phyloP scores from a whole-genome alignment of 2,797 vertebrate species.

The Remorina albescens region DNA sequence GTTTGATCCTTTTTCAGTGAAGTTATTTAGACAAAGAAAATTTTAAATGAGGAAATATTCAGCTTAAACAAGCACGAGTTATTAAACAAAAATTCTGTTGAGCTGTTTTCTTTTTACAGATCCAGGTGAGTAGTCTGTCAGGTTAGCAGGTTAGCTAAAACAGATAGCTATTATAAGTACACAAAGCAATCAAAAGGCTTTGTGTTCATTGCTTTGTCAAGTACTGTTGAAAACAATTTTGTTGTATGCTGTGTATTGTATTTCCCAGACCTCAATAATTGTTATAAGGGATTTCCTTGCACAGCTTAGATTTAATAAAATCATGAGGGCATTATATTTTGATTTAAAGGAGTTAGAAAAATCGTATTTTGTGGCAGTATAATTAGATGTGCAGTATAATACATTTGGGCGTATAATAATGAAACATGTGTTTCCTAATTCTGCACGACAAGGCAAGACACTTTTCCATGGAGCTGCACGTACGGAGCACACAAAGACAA shows the following conservation, averaged over 20 bases:
- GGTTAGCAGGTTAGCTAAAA: constrained; percentile 4
- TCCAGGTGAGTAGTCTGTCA: constrained; percentile 20
- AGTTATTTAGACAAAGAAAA: constrained; percentile 36
- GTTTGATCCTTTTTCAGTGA: constrained; percentile 51
- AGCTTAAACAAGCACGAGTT: constrained; percentile 19
- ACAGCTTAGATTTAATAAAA: constrained; percentile 20
- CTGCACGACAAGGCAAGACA: constrained; percentile 7
- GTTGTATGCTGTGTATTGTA: not conserved
- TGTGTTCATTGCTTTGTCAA: constrained; percentile 1
- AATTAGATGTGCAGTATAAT: not conserved
- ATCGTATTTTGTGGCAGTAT: constrained; percentile 12
- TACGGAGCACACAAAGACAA: constrained; percentile 11
- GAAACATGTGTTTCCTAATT: not conserved
- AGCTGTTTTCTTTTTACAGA: constrained; percentile 25
- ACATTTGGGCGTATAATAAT: not conserved
- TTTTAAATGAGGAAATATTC: constrained; percentile 2
- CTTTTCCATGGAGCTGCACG: no score
- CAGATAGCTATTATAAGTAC: not conserved
- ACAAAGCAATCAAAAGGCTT: not conserved
- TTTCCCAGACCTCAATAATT: constrained; percentile 1
- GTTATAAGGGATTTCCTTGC: constrained; percentile 9
- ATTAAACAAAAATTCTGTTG: constrained; percentile 16
- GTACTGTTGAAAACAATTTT: not conserved
- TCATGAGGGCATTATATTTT: constrained; percentile 4
- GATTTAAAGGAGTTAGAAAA: not conserved